Percentiles rank a stretch among this genome's conserved stretches.
These are phyloP conservation scores for Nicator chloris DNA, from an alignment of 2,113 vertebrate genomes.

Conservation along the genomic window DNA sequence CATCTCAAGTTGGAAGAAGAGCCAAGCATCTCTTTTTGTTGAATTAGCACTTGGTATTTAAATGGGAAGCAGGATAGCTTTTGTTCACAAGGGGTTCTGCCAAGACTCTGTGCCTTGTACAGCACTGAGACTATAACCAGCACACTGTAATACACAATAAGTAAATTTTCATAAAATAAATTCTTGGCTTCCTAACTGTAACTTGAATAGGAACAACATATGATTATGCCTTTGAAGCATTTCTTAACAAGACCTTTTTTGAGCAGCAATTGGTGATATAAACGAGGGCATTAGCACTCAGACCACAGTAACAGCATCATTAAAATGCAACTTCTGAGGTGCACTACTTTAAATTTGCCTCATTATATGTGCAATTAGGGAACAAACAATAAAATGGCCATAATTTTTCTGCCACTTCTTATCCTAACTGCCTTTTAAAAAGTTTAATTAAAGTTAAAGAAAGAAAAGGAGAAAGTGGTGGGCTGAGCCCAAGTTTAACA, in stretches of 20 bases:
- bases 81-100: background rate
- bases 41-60: background rate
- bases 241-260: background rate
- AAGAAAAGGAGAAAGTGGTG: background rate
- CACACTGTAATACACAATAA: background rate
- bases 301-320: background rate
- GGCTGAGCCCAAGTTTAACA: background rate
- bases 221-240: background rate
- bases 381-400: conserved; percentile 32
- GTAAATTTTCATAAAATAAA: background rate
- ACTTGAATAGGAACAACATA: background rate
- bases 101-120: background rate
- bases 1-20: background rate
- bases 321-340: conserved; percentile 32
- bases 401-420: conserved; percentile 16
- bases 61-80: background rate
- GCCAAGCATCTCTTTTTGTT: background rate
- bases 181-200: background rate
- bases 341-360: conserved; percentile 33
- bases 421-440: conserved; percentile 15
- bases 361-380: conserved; percentile 32
- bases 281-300: conserved; percentile 25
- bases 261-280: background rate
- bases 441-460: background rate
- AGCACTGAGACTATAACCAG: background rate